A percentile compares a stretch with the other conserved stretches of the same genome.
Evolutionary conservation across 2,797 vertebrate genomes (phyloP).

Genomic region (Tragopan temminckii): DNA sequence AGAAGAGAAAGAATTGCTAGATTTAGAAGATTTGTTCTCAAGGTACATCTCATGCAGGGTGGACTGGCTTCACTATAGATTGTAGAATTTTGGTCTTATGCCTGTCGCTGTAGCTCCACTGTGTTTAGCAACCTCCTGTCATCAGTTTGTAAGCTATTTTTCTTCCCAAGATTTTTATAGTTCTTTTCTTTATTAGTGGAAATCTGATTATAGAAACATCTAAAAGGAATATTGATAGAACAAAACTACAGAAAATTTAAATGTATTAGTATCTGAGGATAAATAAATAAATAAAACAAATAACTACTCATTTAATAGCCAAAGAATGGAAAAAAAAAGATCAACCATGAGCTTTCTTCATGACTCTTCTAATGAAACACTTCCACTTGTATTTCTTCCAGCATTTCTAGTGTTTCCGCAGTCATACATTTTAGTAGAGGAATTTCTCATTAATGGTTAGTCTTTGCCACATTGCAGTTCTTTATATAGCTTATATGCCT

Average conservation of each 20-base stretch:
- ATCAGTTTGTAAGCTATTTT: neutral
- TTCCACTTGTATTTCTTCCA: neutral
- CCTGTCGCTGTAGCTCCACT: neutral
- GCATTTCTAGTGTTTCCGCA: neutral
- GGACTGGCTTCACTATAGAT: neutral
- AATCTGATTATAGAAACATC: neutral
- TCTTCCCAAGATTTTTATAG: neutral
- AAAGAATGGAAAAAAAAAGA: neutral
- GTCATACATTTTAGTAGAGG: neutral
- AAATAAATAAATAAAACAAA: neutral
- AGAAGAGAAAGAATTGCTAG: constrained; percentile 28
- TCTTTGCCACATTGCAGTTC: fast-evolving
- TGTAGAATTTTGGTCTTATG: neutral
- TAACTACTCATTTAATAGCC: neutral
- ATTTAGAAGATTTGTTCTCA: constrained; percentile 38
- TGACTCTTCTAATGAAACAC: neutral
- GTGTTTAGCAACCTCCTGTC: constrained; percentile 3
- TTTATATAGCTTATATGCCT: neutral
- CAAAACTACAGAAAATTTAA: neutral
- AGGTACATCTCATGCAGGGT: neutral
- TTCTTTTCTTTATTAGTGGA: neutral
- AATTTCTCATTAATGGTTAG: neutral
- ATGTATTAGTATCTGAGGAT: neutral
- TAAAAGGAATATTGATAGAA: neutral
- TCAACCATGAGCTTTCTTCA: neutral